These are phyloP conservation scores for Deroplatys truncata DNA, from an alignment of 2,888 invertebrate species.

Conservation along the genomic window DNA sequence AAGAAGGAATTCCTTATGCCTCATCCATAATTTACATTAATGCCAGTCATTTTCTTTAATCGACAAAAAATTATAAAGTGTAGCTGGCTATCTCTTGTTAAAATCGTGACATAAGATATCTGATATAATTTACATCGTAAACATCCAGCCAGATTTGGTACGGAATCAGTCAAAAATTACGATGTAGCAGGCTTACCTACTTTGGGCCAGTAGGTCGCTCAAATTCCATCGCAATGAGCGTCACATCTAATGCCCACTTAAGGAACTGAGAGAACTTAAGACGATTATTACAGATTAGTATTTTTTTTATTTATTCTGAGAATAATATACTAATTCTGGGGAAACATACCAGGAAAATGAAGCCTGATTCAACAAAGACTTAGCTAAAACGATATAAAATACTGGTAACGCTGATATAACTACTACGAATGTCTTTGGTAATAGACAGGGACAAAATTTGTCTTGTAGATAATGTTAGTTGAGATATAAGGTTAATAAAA, in stretches of 20 bases:
- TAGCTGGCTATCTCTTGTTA: background rate
- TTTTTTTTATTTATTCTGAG: too few species aligned
- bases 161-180: background rate
- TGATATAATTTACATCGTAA: conserved; percentile 1
- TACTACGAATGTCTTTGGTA: too few species aligned
- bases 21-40: conserved; percentile 1
- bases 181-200: background rate
- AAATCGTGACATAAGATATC: conserved; percentile 1
- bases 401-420: too few species aligned
- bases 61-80: background rate
- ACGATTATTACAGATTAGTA: too few species aligned
- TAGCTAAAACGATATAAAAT: too few species aligned
- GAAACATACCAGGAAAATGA: too few species aligned
- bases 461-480: too few species aligned
- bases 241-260: background rate
- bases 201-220: background rate
- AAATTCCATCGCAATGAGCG: background rate
- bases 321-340: too few species aligned
- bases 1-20: background rate
- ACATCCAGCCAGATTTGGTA: background rate
- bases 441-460: too few species aligned
- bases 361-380: too few species aligned
- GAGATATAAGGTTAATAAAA: too few species aligned
- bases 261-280: too few species aligned
- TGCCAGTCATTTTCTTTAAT: background rate